Conservation (phyloP, 2,113 vertebrate genomes). For the Syngnathus floridae region DNA sequence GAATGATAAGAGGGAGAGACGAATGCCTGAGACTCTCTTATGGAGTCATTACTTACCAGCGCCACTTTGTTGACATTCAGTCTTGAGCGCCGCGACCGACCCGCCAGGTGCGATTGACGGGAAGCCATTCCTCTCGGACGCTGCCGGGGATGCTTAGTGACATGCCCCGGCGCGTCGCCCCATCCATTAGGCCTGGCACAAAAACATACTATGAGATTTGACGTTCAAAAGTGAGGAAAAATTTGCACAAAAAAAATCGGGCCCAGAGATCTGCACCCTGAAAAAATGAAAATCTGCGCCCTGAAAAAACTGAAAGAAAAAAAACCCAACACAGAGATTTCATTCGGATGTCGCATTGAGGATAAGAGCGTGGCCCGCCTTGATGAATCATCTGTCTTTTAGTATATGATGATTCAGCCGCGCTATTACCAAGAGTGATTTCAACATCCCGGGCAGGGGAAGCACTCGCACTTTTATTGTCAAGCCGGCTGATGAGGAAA, state of each 20-base stretch:
- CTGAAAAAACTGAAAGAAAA: neutral
- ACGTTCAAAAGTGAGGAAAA: no score
- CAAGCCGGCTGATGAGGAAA: slow-evolving; percentile 52
- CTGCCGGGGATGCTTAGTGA: slow-evolving; percentile 35
- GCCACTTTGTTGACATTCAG: slow-evolving; percentile 41
- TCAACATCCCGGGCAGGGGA: slow-evolving; percentile 48
- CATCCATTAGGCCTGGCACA: slow-evolving; percentile 25
- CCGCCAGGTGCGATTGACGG: slow-evolving; percentile 37
- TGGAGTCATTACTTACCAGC: slow-evolving; percentile 48
- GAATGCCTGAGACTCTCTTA: slow-evolving; percentile 34
- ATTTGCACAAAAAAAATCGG: no score
- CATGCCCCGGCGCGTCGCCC: slow-evolving; percentile 18
- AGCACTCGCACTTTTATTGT: slow-evolving; percentile 47
- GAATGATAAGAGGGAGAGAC: slow-evolving; percentile 38
- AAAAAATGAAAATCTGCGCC: no score
- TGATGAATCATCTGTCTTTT: slow-evolving; percentile 63
- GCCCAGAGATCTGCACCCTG: no score
- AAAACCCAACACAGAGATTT: slow-evolving; percentile 10
- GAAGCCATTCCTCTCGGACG: slow-evolving; percentile 39
- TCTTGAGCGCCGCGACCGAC: slow-evolving; percentile 15
- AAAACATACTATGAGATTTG: neutral
- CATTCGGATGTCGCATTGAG: slow-evolving; percentile 27
- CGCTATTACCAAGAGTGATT: slow-evolving; percentile 61
- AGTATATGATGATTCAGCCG: slow-evolving; percentile 66
- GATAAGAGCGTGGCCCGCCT: slow-evolving; percentile 36